phyloP scores from a whole-genome alignment of 2,797 vertebrate genomes.

The Xiphophorus birchmanni region DNA sequence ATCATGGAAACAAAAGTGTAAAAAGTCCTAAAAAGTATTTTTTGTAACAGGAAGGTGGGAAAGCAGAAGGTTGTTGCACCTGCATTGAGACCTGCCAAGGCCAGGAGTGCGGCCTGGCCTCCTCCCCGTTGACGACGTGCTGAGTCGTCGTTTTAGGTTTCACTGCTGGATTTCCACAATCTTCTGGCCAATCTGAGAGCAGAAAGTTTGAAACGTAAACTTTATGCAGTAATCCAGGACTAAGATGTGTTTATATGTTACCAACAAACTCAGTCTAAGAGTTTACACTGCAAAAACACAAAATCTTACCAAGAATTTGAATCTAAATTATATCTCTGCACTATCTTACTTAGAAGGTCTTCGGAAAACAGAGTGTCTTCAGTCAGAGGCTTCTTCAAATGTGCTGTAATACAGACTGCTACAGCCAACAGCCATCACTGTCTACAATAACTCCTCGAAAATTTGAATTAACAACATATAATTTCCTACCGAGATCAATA shows the following conservation, averaged over 20 bases:
- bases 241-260: background rate
- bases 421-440: no score
- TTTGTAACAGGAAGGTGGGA: background rate
- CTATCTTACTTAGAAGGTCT: no score
- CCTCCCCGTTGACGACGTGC: slow-evolving; percentile 64
- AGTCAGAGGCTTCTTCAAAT: no score
- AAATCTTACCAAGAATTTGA: no score
- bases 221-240: background rate
- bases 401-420: no score
- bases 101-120: background rate
- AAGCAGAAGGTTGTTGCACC: slow-evolving; percentile 49
- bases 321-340: no score
- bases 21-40: background rate
- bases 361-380: no score
- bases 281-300: background rate
- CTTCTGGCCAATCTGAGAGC: slow-evolving; percentile 72
- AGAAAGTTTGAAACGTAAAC: background rate
- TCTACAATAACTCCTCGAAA: no score
- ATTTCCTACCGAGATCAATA: no score
- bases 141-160: slow-evolving; percentile 48
- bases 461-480: no score
- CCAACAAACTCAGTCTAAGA: background rate
- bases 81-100: slow-evolving; percentile 29
- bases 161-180: slow-evolving; percentile 72
- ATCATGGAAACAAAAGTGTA: background rate